Evolutionary conservation across 2,888 invertebrate genomes (phyloP).

Genomic region (Leucoptera coffeella): DNA sequence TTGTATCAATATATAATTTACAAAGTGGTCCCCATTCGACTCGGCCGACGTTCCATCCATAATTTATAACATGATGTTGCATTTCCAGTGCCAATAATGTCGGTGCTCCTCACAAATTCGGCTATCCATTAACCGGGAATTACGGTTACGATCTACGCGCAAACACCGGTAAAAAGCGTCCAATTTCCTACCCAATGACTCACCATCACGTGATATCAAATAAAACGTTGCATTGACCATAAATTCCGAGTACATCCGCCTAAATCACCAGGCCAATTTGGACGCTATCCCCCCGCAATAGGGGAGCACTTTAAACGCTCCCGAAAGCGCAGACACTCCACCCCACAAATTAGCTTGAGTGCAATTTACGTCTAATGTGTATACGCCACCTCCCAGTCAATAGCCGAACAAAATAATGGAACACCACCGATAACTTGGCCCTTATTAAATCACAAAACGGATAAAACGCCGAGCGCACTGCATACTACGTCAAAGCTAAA

Average conservation of each 20-base stretch:
- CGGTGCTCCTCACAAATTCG: too few relatives aligned
- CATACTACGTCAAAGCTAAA: neutral
- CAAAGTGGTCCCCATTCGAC: too few relatives aligned
- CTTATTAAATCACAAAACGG: neutral
- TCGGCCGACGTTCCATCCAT: too few relatives aligned
- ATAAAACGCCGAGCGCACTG: neutral
- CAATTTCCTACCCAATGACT: slow-evolving; percentile 1
- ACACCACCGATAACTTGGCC: neutral
- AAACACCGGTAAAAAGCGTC: slow-evolving; percentile 1
- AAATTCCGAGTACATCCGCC: neutral
- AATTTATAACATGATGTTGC: too few relatives aligned
- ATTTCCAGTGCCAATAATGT: too few relatives aligned
- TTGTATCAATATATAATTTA: too few relatives aligned
- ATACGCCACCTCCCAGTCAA: slow-evolving; percentile 4
- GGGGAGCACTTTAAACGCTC: neutral
- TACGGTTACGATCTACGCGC: too few relatives aligned
- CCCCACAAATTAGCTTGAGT: slow-evolving; percentile 25
- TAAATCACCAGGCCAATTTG: neutral
- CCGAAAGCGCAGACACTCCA: neutral
- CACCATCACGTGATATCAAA: slow-evolving; percentile 1
- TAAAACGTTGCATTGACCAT: neutral
- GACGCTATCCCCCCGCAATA: neutral
- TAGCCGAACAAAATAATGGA: neutral
- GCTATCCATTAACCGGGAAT: too few relatives aligned
- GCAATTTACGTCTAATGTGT: slow-evolving; percentile 11